Base-by-base conservation (phyloP, 2,113 vertebrate species). In the Dipodomys merriami region DNA sequence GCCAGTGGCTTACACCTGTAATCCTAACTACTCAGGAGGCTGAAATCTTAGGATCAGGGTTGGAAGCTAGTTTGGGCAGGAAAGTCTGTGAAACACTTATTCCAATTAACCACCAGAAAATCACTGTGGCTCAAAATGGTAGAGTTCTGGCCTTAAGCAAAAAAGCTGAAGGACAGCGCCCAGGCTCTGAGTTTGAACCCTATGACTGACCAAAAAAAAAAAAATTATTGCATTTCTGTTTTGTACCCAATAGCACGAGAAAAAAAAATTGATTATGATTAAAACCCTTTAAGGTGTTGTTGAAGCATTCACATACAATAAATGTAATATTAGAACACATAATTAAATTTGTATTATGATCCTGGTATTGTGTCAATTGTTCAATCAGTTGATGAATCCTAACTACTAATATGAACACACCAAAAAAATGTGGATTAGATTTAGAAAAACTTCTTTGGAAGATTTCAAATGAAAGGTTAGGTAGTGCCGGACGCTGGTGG, bases 211-310 rank as follows among this genome's bases (percentile, higher is more conserved):
- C 12, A 9, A 49, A 9, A 49, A 39, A 9, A 49, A 39, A 39
- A 39, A 39, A 39, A 39, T 39, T 39, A 39, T 39, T 39, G 10
- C 10, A 78, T 88, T 93, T 27, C 53, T 30, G 19, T 86, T 92
- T 85, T 65, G 25, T 93, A 29, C 72, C 49, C 12, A 93, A 35
- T 93, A 83, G 44, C 81, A 2, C 76, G 64, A 92, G 88, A 92
- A 92, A 88, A 22, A 22, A 77, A 86, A 91, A 39, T 39, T 76
- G 25, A 33, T 79, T 83, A 86, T 74, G 10, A 20, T 80, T 23
- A 35, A 7, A 67, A 27, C 62, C 77, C 22, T 80, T 57, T 88
- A 68, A 71, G 60, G 6, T 81, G 86, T 91, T 77, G 49, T 87
- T 89, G 29, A 73, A 72, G 13, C 49, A 86, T 4, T 64, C 46